Conservation (phyloP, 2,113 vertebrate genomes). For the Silurus meridionalis region DNA sequence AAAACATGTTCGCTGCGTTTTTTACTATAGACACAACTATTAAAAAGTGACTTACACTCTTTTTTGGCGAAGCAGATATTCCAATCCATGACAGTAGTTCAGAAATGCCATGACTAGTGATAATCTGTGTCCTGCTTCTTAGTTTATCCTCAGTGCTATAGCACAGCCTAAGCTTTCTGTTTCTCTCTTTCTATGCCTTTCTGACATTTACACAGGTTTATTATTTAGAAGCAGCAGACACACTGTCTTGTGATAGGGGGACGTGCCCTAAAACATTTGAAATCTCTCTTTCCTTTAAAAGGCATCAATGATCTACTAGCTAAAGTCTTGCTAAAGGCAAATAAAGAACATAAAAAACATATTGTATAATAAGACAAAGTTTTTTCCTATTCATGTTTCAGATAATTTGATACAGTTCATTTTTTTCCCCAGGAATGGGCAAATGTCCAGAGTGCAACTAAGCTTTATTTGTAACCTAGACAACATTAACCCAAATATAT, state of each 20-base stretch:
- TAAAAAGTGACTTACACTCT: constrained; percentile 61
- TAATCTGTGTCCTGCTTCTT: neutral
- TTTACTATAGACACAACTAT: neutral
- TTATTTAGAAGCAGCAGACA: constrained; percentile 11
- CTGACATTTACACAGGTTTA: neutral
- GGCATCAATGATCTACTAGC: neutral
- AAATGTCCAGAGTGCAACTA: neutral
- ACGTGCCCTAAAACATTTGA: neutral
- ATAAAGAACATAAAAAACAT: neutral
- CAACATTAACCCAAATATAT: constrained; percentile 1
- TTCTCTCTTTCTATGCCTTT: neutral
- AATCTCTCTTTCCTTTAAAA: neutral
- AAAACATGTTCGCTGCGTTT: neutral
- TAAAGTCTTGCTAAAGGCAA: neutral
- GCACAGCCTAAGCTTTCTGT: neutral
- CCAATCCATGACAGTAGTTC: constrained; percentile 64
- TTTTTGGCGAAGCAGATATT: constrained; percentile 54
- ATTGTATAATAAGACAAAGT: neutral
- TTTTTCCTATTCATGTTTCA: neutral
- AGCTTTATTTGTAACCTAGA: neutral
- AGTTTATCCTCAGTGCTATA: neutral
- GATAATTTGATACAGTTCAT: neutral
- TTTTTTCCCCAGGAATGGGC: neutral
- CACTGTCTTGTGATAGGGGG: constrained; percentile 45
- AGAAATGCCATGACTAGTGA: constrained; percentile 69